Conservation (phyloP, 2,888 invertebrate species). For the Margaritifera margaritifera region DNA sequence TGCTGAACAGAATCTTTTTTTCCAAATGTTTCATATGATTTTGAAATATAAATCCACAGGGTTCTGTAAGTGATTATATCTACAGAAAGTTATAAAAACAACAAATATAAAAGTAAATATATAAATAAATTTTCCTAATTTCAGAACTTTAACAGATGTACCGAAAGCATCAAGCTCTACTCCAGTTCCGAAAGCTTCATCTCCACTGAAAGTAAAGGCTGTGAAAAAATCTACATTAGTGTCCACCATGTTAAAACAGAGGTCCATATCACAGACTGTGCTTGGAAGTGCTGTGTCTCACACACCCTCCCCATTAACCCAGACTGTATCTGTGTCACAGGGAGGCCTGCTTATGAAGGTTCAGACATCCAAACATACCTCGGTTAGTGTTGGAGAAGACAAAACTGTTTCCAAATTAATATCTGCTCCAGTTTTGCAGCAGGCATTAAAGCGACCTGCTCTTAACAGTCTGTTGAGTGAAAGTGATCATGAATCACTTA, state of each 20-base stretch:
- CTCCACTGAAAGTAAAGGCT: constrained; percentile 9
- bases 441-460: constrained; percentile 30
- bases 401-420: constrained; percentile 8
- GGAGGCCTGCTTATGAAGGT: constrained; percentile 45
- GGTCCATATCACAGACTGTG: constrained; percentile 55
- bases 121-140: constrained; percentile 7
- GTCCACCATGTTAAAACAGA: constrained; percentile 63
- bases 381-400: constrained; percentile 12
- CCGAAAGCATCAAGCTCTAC: constrained; percentile 51
- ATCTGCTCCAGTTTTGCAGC: constrained; percentile 3
- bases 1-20: not conserved
- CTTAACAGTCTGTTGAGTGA: constrained; percentile 2
- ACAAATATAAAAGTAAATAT: too few relatives aligned
- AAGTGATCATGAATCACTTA: constrained; percentile 13
- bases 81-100: too few relatives aligned
- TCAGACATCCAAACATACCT: constrained; percentile 14
- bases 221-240: constrained; percentile 51
- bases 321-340: constrained; percentile 4
- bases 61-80: not conserved
- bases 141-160: constrained; percentile 50
- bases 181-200: constrained; percentile 6
- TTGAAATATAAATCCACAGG: not conserved
- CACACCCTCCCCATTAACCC: constrained; percentile 3
- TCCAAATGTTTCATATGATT: too few relatives aligned
- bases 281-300: constrained; percentile 14